Conservation (phyloP, 2,113 vertebrate species). For the Scopus umbretta region DNA sequence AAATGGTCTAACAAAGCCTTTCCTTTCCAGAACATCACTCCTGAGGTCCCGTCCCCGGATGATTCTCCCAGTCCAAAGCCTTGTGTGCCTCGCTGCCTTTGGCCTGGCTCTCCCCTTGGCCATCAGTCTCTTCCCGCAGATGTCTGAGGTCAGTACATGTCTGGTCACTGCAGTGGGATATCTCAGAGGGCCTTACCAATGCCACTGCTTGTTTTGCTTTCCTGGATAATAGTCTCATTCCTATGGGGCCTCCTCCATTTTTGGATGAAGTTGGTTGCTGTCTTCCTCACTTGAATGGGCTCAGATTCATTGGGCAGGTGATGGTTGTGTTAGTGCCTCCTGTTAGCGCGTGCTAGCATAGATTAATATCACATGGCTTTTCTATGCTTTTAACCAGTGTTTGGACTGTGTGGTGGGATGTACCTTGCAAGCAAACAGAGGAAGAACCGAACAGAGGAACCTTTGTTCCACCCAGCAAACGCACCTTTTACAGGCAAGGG, state of each 20-base stretch:
- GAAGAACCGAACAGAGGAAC: neutral
- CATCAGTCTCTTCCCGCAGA: slow-evolving; percentile 96
- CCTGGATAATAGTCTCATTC: too few relatives aligned
- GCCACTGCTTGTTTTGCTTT: neutral
- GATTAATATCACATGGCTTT: neutral
- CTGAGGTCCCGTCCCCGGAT: slow-evolving; percentile 79
- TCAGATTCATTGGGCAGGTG: neutral
- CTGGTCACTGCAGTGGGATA: neutral
- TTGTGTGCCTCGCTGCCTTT: slow-evolving; percentile 90
- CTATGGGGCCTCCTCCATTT: neutral
- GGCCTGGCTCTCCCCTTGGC: slow-evolving; percentile 89
- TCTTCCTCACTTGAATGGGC: neutral
- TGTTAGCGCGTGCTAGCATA: neutral
- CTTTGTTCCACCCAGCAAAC: neutral
- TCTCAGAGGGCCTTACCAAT: too few relatives aligned
- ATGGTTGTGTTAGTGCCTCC: neutral
- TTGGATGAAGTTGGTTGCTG: neutral
- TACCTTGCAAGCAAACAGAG: neutral
- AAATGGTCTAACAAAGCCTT: neutral
- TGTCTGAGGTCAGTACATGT: slow-evolving; percentile 83
- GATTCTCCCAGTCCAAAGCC: slow-evolving; percentile 85
- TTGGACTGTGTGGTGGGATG: neutral
- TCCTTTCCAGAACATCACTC: slow-evolving; percentile 76
- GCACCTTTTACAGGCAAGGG: neutral
- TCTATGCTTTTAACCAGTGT: neutral